A percentile compares a stretch with the other conserved stretches of the same genome.
These are phyloP conservation scores for Australoheros facetus DNA, from an alignment of 2,797 vertebrate genomes.

Conservation along the genomic window DNA sequence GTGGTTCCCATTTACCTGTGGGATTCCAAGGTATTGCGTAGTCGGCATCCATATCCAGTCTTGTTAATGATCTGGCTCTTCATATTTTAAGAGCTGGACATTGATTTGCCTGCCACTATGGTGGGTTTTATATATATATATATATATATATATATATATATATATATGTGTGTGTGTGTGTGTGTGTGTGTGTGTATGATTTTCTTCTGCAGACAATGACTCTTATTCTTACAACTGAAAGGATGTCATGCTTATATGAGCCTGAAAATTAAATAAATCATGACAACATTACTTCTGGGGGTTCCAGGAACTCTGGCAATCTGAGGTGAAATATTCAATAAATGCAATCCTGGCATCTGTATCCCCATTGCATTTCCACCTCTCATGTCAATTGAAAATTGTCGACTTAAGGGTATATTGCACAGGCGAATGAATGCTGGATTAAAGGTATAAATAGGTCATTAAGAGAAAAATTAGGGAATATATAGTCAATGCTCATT, in stretches of 20 bases:
- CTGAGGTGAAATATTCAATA: constrained; percentile 40
- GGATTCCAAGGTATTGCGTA: no score
- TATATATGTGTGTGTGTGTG: no score
- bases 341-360: constrained; percentile 34
- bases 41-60: no score
- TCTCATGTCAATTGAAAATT: constrained; percentile 25
- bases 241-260: constrained; percentile 7
- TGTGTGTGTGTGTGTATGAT: background rate
- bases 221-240: constrained; percentile 9
- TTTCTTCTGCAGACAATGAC: constrained; percentile 17
- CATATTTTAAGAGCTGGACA: no score
- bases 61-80: no score
- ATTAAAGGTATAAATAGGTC: constrained; percentile 74
- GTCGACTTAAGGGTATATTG: constrained; percentile 5
- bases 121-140: no score
- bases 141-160: no score
- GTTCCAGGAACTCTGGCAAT: constrained; percentile 22
- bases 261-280: constrained; percentile 47
- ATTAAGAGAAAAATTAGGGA: constrained; percentile 66
- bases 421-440: constrained; percentile 44
- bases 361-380: constrained; percentile 18
- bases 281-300: constrained; percentile 42
- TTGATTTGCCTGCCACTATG: no score
- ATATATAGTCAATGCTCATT: constrained; percentile 49
- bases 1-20: no score